Evolutionary conservation across 2,113 vertebrate species (phyloP).

Genomic region (Dromas ardeola): DNA sequence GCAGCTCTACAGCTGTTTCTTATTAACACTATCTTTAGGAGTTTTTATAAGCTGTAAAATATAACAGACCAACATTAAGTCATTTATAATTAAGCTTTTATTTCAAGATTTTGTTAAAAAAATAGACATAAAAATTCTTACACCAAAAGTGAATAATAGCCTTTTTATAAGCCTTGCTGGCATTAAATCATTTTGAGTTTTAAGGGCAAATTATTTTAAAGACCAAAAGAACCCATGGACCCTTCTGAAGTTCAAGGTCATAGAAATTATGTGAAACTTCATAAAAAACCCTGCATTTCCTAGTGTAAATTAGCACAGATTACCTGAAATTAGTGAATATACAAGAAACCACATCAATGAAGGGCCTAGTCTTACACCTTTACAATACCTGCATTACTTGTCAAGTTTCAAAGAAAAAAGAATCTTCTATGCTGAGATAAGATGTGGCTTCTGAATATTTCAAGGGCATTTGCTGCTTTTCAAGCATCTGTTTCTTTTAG

Average conservation of each 20-base stretch:
- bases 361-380: background rate
- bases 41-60: conserved; percentile 32
- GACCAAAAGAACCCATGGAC: background rate
- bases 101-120: background rate
- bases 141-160: background rate
- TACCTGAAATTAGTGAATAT: background rate
- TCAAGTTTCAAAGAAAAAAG: background rate
- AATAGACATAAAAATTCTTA: background rate
- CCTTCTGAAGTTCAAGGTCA: background rate
- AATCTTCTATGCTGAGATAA: background rate
- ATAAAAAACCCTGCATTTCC: background rate
- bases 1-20: background rate
- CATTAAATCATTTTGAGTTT: background rate
- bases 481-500: background rate
- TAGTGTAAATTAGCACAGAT: background rate
- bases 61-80: background rate
- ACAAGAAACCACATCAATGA: background rate
- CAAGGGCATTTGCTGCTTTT: background rate
- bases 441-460: background rate
- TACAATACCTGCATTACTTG: background rate
- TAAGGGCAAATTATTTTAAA: background rate
- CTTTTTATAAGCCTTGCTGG: background rate
- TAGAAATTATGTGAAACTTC: background rate
- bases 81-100: conserved; percentile 22
- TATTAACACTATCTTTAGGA: conserved; percentile 10